Conservation (phyloP, 2,797 vertebrate species). For the Coranthus polyacanthus region DNA sequence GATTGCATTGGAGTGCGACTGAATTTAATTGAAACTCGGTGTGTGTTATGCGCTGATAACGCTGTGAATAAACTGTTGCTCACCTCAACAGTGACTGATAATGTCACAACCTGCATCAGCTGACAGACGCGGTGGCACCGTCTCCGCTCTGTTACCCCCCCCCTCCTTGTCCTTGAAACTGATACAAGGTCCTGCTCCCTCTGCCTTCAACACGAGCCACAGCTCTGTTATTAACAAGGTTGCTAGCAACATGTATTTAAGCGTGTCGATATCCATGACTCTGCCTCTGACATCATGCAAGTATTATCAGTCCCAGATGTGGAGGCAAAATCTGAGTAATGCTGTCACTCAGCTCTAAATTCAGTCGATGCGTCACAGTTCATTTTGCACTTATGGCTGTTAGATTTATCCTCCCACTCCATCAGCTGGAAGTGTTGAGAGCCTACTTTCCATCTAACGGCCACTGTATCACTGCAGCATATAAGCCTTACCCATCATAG, state of each 20-base stretch:
- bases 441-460: slow-evolving; percentile 33
- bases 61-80: slow-evolving; percentile 20
- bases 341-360: slow-evolving; percentile 51
- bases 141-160: slow-evolving; percentile 24
- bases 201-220: slow-evolving; percentile 27
- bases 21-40: background rate
- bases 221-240: slow-evolving; percentile 61
- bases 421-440: slow-evolving; percentile 49
- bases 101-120: slow-evolving; percentile 34
- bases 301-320: slow-evolving; percentile 83
- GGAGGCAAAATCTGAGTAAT: slow-evolving; percentile 44
- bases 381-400: slow-evolving; percentile 36
- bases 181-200: slow-evolving; percentile 30
- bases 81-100: slow-evolving; percentile 16
- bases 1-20: background rate
- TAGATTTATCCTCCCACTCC: slow-evolving; percentile 41
- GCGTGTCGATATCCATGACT: slow-evolving; percentile 62
- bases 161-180: slow-evolving; percentile 52
- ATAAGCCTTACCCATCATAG: background rate
- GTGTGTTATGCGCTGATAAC: slow-evolving; percentile 16
- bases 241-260: slow-evolving; percentile 59
- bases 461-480: slow-evolving; percentile 32
- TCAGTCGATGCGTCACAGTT: slow-evolving; percentile 34
- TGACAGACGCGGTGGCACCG: slow-evolving; percentile 60
- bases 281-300: slow-evolving; percentile 75